phyloP scores from a whole-genome alignment of 2,888 invertebrate species.

The Macaria notata region DNA sequence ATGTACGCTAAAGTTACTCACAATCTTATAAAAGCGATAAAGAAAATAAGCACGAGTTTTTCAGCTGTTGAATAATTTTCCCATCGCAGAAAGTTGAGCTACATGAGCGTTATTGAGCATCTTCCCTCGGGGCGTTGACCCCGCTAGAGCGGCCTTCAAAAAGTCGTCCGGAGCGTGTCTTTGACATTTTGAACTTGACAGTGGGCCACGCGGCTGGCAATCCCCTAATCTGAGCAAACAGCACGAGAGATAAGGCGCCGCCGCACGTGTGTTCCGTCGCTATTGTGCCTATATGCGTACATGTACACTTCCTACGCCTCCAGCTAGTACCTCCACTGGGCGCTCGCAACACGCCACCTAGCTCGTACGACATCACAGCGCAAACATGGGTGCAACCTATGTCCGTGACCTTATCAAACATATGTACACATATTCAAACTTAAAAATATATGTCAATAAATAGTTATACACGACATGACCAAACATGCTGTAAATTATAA shows the following conservation, averaged over 20 bases:
- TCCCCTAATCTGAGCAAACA: constrained; percentile 64
- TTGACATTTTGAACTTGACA: constrained; percentile 79
- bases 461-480: no score
- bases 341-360: not conserved
- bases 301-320: constrained; percentile 16
- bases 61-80: no score
- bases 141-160: constrained; percentile 41
- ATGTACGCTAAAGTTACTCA: no score
- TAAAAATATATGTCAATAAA: no score
- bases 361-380: not conserved
- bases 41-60: no score
- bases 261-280: constrained; percentile 47
- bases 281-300: constrained; percentile 22
- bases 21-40: no score
- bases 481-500: no score
- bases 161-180: constrained; percentile 44
- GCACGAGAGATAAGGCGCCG: constrained; percentile 51
- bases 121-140: constrained; percentile 24
- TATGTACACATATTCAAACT: no score
- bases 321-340: not conserved
- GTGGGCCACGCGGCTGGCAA: constrained; percentile 53
- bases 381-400: no score
- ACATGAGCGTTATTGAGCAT: no score
- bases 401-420: no score
- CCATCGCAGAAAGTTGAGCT: no score